These are phyloP conservation scores for Anguilla japonica DNA, from an alignment of 2,113 vertebrate genomes.

Conservation along the genomic window DNA sequence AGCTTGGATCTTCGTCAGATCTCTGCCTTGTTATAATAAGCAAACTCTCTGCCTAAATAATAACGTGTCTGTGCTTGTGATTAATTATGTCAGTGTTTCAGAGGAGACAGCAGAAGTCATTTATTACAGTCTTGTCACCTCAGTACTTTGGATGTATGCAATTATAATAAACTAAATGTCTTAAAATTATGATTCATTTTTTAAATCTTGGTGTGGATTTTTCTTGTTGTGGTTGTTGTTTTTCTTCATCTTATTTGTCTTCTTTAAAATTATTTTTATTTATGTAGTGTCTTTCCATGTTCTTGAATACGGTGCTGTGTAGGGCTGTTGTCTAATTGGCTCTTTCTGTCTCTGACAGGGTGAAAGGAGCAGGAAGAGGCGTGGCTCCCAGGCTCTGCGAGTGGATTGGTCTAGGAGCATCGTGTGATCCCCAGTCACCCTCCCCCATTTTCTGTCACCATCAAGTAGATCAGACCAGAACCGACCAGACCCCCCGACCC, in stretches of 20 bases:
- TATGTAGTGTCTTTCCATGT: background rate
- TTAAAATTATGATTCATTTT: too few relatives aligned
- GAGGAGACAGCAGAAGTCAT: slow-evolving; percentile 58
- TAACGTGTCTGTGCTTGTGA: background rate
- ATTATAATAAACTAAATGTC: too few relatives aligned
- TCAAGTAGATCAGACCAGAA: slow-evolving; percentile 38
- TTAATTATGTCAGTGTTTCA: slow-evolving; percentile 33
- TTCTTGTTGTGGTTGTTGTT: too few relatives aligned
- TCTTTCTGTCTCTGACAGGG: background rate
- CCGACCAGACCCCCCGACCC: slow-evolving; percentile 20
- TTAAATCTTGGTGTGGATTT: too few relatives aligned
- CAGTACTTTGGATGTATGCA: slow-evolving; percentile 25
- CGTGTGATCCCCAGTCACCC: slow-evolving; percentile 54
- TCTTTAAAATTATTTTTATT: background rate
- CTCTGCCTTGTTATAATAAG: background rate
- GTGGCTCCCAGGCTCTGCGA: slow-evolving; percentile 20
- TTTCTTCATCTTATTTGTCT: too few relatives aligned
- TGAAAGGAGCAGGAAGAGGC: slow-evolving; percentile 33
- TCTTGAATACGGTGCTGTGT: background rate
- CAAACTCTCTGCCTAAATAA: background rate
- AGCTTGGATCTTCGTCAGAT: background rate
- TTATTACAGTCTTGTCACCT: slow-evolving; percentile 46
- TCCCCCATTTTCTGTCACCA: slow-evolving; percentile 38
- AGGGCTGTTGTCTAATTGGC: background rate
- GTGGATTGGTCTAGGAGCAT: slow-evolving; percentile 42